Base-by-base conservation (phyloP, 1,140 invertebrate genomes). In the Atta colombica region DNA sequence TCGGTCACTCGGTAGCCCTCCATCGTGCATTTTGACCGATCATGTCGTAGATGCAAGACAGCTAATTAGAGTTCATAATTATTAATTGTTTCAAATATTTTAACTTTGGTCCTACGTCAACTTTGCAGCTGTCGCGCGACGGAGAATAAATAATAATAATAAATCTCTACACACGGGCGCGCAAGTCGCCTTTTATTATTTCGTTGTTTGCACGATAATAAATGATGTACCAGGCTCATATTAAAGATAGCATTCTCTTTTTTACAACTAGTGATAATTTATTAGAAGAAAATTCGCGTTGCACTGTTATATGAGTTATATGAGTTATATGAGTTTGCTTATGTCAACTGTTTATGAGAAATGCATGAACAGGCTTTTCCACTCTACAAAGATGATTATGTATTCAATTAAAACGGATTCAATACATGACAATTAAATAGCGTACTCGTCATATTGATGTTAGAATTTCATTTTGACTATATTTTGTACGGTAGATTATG, bases 1-100 rank as follows among this genome's bases (percentile, higher is more conserved):
- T 88, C 82, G 82, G 78, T 49, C 74, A 77, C 25, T 74, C 80
- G 77, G 81, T 85, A 78, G 16, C 31, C 18, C 7, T 45, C 21
- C 2, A 58, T 58, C 71, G 55, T 63, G 55, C 49, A 63, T 65
- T 51, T 39, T 51, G n/a, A 12, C 81, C 69, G 28, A 80, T 45
- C 69, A 58, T 68, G 75, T 53, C 72, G 72, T 88, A 82, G 35
- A 58, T 86, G 75, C 85, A 39, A 69, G 68, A 39, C 51, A 28
- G 35, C 87, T 68, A 88, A 88, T 89, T 89, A 86, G 31, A 75
- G 16, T 58, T 39, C 35, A 68, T 31, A 28, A 21, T 89, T 45
- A 88, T 88, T 88, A 85, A 89, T 78, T 74, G 66, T 63, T 51
- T 63, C 25, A 21, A 85, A 88, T 85, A 88, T 78, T 85, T 75